Evolutionary conservation across 2,113 vertebrate genomes (phyloP), one percentile per base, ranked within the genome.

Genomic region (Rhegmatorhina hoffmannsi): DNA sequence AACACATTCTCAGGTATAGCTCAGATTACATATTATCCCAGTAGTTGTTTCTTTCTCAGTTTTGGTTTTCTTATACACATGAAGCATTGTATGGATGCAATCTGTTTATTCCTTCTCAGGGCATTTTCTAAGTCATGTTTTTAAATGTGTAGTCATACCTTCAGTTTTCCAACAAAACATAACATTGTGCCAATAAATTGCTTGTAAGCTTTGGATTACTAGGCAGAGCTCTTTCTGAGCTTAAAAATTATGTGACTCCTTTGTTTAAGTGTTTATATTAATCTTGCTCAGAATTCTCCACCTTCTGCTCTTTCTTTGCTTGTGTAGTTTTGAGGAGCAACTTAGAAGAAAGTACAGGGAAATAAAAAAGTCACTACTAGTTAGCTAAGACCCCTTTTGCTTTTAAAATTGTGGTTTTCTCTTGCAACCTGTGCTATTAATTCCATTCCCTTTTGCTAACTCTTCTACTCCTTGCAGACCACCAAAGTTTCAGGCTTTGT

Each of bases 1-100:
- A 96, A 99, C 99, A 10, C 98, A 99, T 62, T 96, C 98, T 87
- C 99, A 99, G 99, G 99, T 99, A 69, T 36, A 95, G 46, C 49
- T 90, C 13, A 79, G 77, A 33, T 60, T 50, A 29, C 7, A 1
- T 46, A 23, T 44, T 85, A 9, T 50, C 47, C 79, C 10, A 72
- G 75, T 15, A 11, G 2, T 53, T 82, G 9, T 89, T 59, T 94
- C 55, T 43, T 21, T 67, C 5, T 20, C 15, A 40, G 21, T 76
- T 90, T 79, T 3, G 7, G 1, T 66, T 70, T 78, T 58, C 64
- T 87, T 6, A 16, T 69, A 49, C 26, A 25, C 9, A 9, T 60
- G 50, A 77, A 58, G 6, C 21, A 52, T 47, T 68, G 14, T n/a
- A 7, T 62, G 31, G 26, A 31, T 2, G 2, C 33, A 90, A 74